A percentile compares a stretch with the other conserved stretches of the same genome.
Conservation (phyloP, 2,888 invertebrate genomes). For the Horisme vitalbata region DNA sequence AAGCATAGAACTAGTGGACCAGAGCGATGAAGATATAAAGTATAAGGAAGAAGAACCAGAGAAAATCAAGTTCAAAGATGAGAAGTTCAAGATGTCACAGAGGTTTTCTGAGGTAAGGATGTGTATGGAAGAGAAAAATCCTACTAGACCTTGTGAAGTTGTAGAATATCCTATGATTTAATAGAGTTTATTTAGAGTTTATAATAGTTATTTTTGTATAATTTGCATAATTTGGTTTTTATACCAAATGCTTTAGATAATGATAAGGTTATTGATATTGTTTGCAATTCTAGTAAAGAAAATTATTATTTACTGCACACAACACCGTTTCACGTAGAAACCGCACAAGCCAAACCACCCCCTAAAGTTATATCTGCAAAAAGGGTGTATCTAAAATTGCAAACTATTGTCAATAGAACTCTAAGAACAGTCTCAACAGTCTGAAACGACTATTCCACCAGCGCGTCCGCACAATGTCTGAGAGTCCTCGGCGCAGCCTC, state of each 20-base stretch:
- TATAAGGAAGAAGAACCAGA: slow-evolving; percentile 73
- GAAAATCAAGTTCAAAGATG: slow-evolving; percentile 65
- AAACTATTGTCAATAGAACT: slow-evolving; percentile 21
- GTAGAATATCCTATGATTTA: slow-evolving; percentile 7
- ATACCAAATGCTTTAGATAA: background rate
- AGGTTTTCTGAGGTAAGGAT: slow-evolving; percentile 68
- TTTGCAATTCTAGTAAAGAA: too few relatives aligned
- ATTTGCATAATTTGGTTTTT: slow-evolving; percentile 1
- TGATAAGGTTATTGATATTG: too few relatives aligned
- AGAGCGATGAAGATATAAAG: slow-evolving; percentile 72
- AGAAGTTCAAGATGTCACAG: slow-evolving; percentile 75
- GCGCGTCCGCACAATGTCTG: slow-evolving; percentile 70
- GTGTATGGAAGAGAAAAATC: slow-evolving; percentile 7
- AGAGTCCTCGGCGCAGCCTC: slow-evolving; percentile 65
- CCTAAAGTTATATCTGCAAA: background rate
- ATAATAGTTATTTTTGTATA: background rate
- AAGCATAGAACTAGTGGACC: slow-evolving; percentile 74
- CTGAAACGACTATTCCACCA: slow-evolving; percentile 37
- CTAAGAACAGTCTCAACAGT: slow-evolving; percentile 25
- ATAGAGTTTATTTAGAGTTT: background rate
- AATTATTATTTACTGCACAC: background rate
- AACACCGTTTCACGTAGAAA: slow-evolving; percentile 3
- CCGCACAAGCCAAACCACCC: background rate
- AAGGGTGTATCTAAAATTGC: slow-evolving; percentile 15
- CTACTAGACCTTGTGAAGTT: slow-evolving; percentile 11